A percentile compares a stretch with the other conserved stretches of the same genome.
Evolutionary conservation across 2,888 invertebrate species (phyloP).

Genomic region (Acleris sparsana): DNA sequence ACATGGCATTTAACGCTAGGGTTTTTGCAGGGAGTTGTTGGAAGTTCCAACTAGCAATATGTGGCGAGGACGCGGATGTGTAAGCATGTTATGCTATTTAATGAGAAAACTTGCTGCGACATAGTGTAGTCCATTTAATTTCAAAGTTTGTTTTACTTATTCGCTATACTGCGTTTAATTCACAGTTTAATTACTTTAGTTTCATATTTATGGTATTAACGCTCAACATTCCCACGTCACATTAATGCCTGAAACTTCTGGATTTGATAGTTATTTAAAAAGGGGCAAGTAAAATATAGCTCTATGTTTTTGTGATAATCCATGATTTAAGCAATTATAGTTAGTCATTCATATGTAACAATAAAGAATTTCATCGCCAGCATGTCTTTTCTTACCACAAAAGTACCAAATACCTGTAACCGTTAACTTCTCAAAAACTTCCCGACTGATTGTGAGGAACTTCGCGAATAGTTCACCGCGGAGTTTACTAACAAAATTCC

Average conservation of each 20-base stretch:
- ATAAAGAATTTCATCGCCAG: background rate
- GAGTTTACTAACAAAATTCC: slow-evolving; percentile 27
- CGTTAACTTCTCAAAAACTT: slow-evolving; percentile 33
- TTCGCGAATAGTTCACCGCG: slow-evolving; percentile 27
- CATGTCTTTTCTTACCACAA: slow-evolving; percentile 18
- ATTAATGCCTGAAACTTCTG: too few relatives aligned
- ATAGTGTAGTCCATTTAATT: slow-evolving; percentile 1
- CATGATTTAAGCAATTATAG: too few relatives aligned
- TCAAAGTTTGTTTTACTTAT: background rate
- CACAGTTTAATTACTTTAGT: too few relatives aligned
- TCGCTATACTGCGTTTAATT: background rate
- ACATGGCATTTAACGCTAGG: slow-evolving; percentile 14
- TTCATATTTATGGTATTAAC: too few relatives aligned
- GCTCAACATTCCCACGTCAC: too few relatives aligned
- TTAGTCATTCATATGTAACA: too few relatives aligned
- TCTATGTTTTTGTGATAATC: too few relatives aligned
- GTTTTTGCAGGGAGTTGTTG: slow-evolving; percentile 1
- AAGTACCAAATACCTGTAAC: slow-evolving; percentile 27
- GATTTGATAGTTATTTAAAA: too few relatives aligned
- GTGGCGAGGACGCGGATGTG: background rate
- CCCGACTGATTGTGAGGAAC: slow-evolving; percentile 27
- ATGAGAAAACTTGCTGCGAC: slow-evolving; percentile 2
- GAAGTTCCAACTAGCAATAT: background rate
- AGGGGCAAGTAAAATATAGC: too few relatives aligned
- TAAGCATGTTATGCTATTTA: slow-evolving; percentile 2